Evolutionary conservation across 2,797 vertebrate species (phyloP), one percentile per base, ranked within the genome.

Genomic region (Hippocampus kuda): DNA sequence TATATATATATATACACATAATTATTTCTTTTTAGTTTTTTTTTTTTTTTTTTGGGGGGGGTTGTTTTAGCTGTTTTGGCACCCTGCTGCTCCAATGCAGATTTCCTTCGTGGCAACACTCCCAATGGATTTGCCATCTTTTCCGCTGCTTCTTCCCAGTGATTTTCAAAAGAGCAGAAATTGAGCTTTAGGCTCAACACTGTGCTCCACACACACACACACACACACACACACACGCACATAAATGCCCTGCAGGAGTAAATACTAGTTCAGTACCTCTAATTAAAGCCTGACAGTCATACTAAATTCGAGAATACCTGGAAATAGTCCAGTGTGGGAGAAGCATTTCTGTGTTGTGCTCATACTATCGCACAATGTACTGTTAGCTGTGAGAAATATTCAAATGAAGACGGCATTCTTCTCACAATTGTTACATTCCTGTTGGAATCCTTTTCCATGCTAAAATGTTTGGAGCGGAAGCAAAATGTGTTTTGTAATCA

Each of bases 261-360:
- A 75, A 67, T 72, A 70, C 62, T 4, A 57, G 77, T 56, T 80
- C 75, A 82, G 70, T 24, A 48, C 22, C 67, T 79, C 72, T 84
- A 82, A 88, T 87, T 81, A 84, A 77, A 73, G 77, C 71, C 77
- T 84, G 84, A 80, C 86, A 84, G 42, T 82, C 84, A 84, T 70
- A 70, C 51, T 16, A 13, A 64, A 16, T 80, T 80, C 79, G 3
- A 9, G 75, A 72, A 79, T 73, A 80, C 81, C 84, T 86, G 74
- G 76, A 88, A 88, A 87, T 85, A 87, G 83, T 77, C 67, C 68
- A 63, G 72, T 77, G 85, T 86, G 84, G 84, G 87, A 75, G 75
- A 70, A 1, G 26, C 70, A 56, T 70, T 64, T 53, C 69, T 69
- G 73, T 76, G 62, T n/a, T 64, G 61, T 24, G 66, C 75, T 38